Percentiles rank a stretch among this genome's conserved stretches.
phyloP scores from a whole-genome alignment of 2,113 vertebrate species.

The Ovibos moschatus region DNA sequence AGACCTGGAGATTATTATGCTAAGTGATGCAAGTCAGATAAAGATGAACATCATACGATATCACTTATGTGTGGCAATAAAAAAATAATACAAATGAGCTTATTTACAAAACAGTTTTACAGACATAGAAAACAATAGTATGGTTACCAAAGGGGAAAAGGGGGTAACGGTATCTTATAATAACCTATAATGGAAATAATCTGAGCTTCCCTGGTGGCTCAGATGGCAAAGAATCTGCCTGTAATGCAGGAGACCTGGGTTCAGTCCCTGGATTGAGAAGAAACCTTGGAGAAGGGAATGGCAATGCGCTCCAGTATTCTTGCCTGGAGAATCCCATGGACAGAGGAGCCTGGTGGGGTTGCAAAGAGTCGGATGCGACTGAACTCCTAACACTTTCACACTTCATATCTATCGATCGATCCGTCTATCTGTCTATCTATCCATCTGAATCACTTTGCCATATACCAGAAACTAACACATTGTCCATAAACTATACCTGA shows the following conservation, averaged over 20 bases:
- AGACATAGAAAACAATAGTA: not conserved
- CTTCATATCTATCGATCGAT: not conserved
- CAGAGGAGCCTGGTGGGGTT: not conserved
- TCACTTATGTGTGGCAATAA: not conserved
- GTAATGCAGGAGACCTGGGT: not conserved
- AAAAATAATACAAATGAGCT: not conserved
- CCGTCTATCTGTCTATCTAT: not conserved
- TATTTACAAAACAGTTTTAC: not conserved
- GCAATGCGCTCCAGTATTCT: not conserved
- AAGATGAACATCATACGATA: too few species aligned
- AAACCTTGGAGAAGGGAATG: not conserved
- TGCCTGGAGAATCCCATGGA: not conserved
- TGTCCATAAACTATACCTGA: not conserved
- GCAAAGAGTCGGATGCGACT: accelerated
- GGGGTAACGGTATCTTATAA: not conserved
- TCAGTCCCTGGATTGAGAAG: not conserved
- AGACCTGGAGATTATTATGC: not conserved
- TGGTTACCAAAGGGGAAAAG: not conserved
- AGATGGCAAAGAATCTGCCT: not conserved
- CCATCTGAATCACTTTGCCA: not conserved
- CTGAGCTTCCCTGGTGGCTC: not conserved
- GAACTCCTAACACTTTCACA: not conserved
- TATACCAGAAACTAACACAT: not conserved
- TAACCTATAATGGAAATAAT: not conserved
- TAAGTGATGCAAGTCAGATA: not conserved